phyloP scores from a whole-genome alignment of 30 jellyfish, hydroid and myxozoan species.

The Sanderia malayensis region DNA sequence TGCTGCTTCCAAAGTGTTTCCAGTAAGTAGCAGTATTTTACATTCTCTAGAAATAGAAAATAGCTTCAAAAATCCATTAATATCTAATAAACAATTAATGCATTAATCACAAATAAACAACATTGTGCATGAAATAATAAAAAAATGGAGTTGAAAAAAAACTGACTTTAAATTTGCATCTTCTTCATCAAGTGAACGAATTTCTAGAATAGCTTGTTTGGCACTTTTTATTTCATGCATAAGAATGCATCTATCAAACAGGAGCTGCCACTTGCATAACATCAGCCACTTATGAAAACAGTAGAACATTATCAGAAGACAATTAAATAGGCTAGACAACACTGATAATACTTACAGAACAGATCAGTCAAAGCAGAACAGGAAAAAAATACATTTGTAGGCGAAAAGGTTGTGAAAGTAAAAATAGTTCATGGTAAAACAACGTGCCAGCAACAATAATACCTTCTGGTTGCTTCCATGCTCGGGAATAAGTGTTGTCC shows the following conservation, averaged over 20 bases:
- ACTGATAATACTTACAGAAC: no score
- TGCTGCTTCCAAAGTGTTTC: conserved; percentile 17
- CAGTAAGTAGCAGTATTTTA: conserved; percentile 6
- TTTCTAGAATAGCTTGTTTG: conserved; percentile 14
- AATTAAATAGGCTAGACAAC: no score
- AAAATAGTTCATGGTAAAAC: neutral
- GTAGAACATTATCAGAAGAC: no score
- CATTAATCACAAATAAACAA: no score
- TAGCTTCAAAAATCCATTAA: no score
- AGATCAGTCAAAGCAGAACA: no score
- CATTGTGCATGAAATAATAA: neutral
- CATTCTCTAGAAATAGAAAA: conserved; percentile 46
- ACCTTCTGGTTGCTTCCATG: conserved; percentile 52
- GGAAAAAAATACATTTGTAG: neutral
- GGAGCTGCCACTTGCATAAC: conserved; percentile 53
- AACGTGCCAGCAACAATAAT: no score
- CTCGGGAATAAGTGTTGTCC: conserved; percentile 38
- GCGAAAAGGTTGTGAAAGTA: neutral
- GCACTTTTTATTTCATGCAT: conserved; percentile 22
- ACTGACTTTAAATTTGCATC: conserved; percentile 39
- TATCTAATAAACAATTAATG: no score
- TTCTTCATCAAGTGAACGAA: conserved; percentile 16
- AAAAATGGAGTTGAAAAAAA: neutral
- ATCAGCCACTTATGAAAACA: conserved; percentile 56
- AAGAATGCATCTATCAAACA: conserved; percentile 21